A percentile compares a stretch with the other conserved stretches of the same genome.
Evolutionary conservation across 1,140 invertebrate genomes (phyloP).

Genomic region (Musca vetustissima): DNA sequence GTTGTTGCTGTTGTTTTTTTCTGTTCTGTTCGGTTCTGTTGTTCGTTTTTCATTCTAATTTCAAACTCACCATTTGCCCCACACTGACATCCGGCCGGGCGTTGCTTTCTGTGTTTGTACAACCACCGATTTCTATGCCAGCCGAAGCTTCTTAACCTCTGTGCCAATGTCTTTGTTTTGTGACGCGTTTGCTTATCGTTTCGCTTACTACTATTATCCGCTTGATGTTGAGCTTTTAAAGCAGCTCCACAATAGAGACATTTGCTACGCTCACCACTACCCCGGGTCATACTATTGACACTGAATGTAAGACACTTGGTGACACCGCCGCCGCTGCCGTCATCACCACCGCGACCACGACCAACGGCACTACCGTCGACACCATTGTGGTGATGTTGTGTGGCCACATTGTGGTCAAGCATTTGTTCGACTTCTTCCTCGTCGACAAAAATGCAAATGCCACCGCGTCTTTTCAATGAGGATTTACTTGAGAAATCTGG

Average conservation of each 20-base stretch:
- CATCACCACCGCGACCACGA: constrained; percentile 45
- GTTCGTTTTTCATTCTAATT: neutral
- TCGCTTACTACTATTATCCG: constrained; percentile 10
- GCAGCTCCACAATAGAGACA: constrained; percentile 50
- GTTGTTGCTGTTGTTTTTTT: neutral
- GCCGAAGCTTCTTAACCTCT: constrained; percentile 40
- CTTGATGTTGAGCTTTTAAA: constrained; percentile 30
- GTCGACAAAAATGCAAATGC: constrained; percentile 55
- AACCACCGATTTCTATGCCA: constrained; percentile 41
- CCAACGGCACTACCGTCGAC: constrained; percentile 36
- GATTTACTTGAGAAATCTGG: constrained; percentile 50
- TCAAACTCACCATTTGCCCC: constrained; percentile 52
- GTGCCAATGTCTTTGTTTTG: constrained; percentile 31
- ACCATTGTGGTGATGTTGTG: constrained; percentile 13
- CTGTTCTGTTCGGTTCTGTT: neutral
- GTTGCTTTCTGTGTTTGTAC: constrained; percentile 32
- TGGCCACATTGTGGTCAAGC: constrained; percentile 25
- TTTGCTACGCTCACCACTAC: constrained; percentile 38
- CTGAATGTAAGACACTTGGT: constrained; percentile 7
- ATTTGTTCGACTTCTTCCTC: constrained; percentile 47
- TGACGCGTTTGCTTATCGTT: constrained; percentile 12
- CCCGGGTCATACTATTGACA: neutral
- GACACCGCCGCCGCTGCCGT: neutral
- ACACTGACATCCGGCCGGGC: constrained; percentile 51
- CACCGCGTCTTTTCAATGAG: constrained; percentile 52